These are phyloP conservation scores for Lochmaea crataegi DNA, from an alignment of 2,888 invertebrate species.

Conservation along the genomic window DNA sequence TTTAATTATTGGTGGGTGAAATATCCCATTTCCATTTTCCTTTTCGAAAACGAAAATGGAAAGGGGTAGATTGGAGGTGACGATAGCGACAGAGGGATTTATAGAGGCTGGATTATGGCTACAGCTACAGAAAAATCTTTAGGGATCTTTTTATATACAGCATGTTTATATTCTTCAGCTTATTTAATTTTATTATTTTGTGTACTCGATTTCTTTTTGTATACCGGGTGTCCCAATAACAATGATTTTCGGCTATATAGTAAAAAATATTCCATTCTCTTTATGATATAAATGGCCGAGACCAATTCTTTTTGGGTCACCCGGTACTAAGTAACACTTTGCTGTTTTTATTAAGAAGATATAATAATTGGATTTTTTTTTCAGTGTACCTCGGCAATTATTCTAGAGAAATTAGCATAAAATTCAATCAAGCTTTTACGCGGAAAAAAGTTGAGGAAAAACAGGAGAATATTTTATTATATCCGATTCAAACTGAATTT, in stretches of 20 bases:
- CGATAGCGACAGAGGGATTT: conserved; percentile 50
- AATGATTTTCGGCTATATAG: no score
- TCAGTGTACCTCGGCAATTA: not conserved
- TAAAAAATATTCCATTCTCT: no score
- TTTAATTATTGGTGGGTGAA: conserved; percentile 60
- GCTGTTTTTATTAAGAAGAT: not conserved
- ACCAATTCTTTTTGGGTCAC: no score
- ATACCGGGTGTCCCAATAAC: no score
- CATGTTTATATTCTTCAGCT: not conserved
- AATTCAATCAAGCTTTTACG: conserved; percentile 14
- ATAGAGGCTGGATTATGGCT: conserved; percentile 35
- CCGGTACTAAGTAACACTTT: no score
- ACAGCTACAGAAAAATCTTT: conserved; percentile 26
- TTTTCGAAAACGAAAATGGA: conserved; percentile 45
- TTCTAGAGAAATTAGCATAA: conserved; percentile 13
- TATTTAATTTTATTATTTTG: no score
- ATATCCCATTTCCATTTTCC: conserved; percentile 56
- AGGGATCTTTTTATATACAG: conserved; percentile 15
- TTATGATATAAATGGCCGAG: no score
- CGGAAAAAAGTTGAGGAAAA: conserved; percentile 17
- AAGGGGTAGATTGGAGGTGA: conserved; percentile 53
- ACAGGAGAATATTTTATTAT: conserved; percentile 28
- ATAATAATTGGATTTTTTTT: conserved; percentile 1
- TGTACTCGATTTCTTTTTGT: no score
- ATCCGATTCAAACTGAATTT: conserved; percentile 33